Percentiles rank a stretch among this genome's conserved stretches.
phyloP scores from a whole-genome alignment of 2,113 vertebrate genomes.

The Bagarius yarrelli region DNA sequence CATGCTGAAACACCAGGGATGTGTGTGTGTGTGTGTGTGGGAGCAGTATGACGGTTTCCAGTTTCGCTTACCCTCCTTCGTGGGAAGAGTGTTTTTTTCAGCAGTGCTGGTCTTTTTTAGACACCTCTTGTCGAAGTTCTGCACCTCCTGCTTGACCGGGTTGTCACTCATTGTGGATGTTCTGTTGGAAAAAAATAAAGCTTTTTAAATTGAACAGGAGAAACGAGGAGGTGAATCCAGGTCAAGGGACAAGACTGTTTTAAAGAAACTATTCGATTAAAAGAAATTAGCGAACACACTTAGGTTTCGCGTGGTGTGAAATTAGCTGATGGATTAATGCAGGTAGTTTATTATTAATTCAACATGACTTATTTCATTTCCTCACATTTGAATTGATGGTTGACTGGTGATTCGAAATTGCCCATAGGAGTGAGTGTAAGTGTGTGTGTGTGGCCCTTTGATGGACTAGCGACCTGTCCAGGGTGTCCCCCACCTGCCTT shows the following conservation, averaged over 20 bases:
- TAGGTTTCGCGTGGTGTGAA: not conserved
- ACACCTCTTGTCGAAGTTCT: slow-evolving; percentile 75
- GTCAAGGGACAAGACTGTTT: not conserved
- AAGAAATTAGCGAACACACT: not conserved
- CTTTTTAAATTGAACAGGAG: not conserved
- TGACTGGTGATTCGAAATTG: too few species aligned
- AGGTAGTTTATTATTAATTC: not conserved
- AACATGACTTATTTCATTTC: not conserved
- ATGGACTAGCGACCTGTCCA: too few species aligned
- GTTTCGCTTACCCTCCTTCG: slow-evolving; percentile 73
- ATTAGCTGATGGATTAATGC: not conserved
- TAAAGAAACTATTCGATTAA: not conserved
- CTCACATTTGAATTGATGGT: too few species aligned
- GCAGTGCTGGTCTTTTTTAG: slow-evolving; percentile 76
- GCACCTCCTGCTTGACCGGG: slow-evolving; percentile 58
- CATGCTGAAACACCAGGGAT: not conserved
- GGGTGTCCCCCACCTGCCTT: too few species aligned
- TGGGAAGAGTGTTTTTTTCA: slow-evolving; percentile 78
- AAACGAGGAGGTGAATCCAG: not conserved
- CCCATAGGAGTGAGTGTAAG: too few species aligned
- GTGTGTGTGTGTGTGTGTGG: not conserved
- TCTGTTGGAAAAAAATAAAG: slow-evolving; percentile 33
- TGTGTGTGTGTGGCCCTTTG: too few species aligned
- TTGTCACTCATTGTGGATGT: slow-evolving; percentile 63
- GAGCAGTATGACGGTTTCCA: not conserved